Evolutionary conservation across 2,113 vertebrate genomes (phyloP).

Genomic region (Lepus timidus): DNA sequence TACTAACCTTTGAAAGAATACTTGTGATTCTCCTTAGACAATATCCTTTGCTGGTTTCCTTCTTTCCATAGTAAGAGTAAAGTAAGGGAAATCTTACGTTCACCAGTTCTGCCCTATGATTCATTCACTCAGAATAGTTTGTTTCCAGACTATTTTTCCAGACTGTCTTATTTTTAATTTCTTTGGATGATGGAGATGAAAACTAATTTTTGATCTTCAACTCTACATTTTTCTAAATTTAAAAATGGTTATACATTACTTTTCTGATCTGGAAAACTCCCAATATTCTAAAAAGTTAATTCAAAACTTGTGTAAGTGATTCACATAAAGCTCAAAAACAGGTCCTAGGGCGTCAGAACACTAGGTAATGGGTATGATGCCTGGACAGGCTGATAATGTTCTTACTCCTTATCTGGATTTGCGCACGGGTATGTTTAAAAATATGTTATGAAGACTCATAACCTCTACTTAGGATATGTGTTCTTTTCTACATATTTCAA

Average conservation of each 20-base stretch:
- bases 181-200: neutral
- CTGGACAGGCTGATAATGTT: neutral
- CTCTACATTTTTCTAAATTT: neutral
- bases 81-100: neutral
- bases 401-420: slow-evolving; percentile 25
- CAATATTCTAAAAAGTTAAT: slow-evolving; percentile 10
- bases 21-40: neutral
- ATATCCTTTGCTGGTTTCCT: neutral
- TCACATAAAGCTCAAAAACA: neutral
- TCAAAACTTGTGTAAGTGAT: slow-evolving; percentile 14
- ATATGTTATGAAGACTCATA: slow-evolving; percentile 13
- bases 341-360: neutral
- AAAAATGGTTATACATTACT: slow-evolving; percentile 15
- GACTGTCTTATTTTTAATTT: slow-evolving; percentile 43
- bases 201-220: slow-evolving; percentile 36
- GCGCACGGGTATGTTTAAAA: neutral
- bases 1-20: neutral
- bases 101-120: neutral
- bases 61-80: neutral
- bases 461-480: slow-evolving; percentile 12
- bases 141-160: neutral
- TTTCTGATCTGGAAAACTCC: neutral
- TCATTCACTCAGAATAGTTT: neutral
- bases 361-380: neutral
- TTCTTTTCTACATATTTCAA: neutral